A percentile compares a stretch with the other conserved stretches of the same genome.
Conservation (phyloP, 2,113 vertebrate species). For the Corydoras maculifer region DNA sequence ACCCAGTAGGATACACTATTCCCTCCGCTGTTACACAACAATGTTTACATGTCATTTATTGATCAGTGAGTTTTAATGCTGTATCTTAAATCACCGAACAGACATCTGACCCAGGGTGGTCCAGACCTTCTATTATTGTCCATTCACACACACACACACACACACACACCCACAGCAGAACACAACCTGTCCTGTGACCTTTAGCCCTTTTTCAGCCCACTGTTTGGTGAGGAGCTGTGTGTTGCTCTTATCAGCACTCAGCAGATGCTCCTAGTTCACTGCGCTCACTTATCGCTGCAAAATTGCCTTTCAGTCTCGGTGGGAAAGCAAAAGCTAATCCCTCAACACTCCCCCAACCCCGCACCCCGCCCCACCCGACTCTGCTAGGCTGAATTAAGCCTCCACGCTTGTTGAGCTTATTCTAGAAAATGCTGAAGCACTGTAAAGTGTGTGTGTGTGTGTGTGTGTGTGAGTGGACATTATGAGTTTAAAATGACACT, state of each 20-base stretch:
- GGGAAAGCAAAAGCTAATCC: conserved; percentile 37
- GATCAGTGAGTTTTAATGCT: conserved; percentile 7
- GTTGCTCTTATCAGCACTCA: conserved; percentile 34
- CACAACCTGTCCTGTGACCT: conserved; percentile 23
- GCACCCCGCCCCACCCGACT: conserved; percentile 3
- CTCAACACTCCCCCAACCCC: background rate
- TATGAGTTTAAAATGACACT: background rate
- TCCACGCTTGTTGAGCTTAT: conserved; percentile 26
- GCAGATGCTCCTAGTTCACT: conserved; percentile 21
- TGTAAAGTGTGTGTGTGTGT: background rate
- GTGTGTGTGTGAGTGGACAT: conserved; percentile 9
- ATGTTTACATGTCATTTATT: conserved; percentile 3
- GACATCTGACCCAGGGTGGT: background rate
- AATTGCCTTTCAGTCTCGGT: conserved; percentile 34
- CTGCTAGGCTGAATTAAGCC: conserved; percentile 32
- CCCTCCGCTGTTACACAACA: background rate
- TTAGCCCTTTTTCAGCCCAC: background rate
- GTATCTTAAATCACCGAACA: conserved; percentile 1
- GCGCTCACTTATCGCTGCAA: conserved; percentile 32
- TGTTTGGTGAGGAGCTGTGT: conserved; percentile 5
- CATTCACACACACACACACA: conserved; percentile 5
- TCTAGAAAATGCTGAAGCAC: conserved; percentile 39
- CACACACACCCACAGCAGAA: conserved; percentile 10
- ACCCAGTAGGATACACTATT: conserved; percentile 2
- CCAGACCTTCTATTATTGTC: background rate